phyloP scores from a whole-genome alignment of 2,113 vertebrate species.

The Aspidoscelis tigris region DNA sequence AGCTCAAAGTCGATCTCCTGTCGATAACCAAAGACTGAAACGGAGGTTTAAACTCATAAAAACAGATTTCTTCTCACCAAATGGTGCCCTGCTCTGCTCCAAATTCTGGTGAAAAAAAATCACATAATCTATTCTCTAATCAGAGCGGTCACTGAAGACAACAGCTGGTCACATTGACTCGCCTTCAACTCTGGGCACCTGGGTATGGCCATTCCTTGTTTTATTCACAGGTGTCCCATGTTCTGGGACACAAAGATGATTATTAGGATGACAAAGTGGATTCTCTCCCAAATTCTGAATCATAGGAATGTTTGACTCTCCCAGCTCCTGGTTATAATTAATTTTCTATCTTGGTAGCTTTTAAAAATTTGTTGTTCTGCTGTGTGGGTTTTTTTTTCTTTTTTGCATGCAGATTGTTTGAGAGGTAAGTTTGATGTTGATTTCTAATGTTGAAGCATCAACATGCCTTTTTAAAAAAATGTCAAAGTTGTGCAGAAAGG shows the following conservation, averaged over 20 bases:
- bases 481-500: no score
- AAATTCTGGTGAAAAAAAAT: constrained; percentile 38
- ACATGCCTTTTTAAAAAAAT: no score
- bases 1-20: not conserved
- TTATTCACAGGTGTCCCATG: constrained; percentile 38
- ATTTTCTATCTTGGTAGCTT: no score
- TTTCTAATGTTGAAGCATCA: no score
- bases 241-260: constrained; percentile 45
- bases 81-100: constrained; percentile 38
- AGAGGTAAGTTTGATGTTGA: no score
- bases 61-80: constrained; percentile 34
- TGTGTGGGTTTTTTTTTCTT: no score
- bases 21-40: constrained; percentile 33
- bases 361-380: no score
- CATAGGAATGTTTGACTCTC: no score
- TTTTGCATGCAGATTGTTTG: no score
- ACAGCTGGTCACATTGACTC: not conserved
- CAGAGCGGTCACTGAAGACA: not conserved
- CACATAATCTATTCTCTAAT: not conserved
- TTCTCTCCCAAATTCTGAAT: no score
- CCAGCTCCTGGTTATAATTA: no score
- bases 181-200: constrained; percentile 57
- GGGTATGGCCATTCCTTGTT: constrained; percentile 39
- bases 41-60: constrained; percentile 34
- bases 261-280: not conserved